Evolutionary conservation across 2,797 vertebrate species (phyloP).

Genomic region (Myotis daubentonii): DNA sequence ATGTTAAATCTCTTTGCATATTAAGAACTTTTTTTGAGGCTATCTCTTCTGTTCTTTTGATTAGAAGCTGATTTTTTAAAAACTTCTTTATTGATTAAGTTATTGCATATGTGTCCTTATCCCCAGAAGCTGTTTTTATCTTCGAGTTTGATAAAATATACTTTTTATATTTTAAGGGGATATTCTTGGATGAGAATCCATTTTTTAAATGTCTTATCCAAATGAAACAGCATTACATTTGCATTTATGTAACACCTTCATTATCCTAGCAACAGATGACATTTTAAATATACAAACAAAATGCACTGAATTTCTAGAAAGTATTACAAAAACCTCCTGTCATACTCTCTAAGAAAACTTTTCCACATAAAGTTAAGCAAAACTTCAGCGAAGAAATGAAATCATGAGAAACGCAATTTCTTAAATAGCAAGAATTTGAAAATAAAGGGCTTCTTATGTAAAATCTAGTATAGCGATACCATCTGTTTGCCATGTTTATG

Average conservation of each 20-base stretch:
- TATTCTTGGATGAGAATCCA: neutral
- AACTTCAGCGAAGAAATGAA: slow-evolving; percentile 13
- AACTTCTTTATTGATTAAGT: too few species aligned
- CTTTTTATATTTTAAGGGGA: neutral
- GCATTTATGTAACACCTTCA: neutral
- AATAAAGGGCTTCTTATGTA: neutral
- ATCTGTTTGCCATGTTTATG: neutral
- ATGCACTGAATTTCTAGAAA: neutral
- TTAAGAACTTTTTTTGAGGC: neutral
- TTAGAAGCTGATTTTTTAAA: neutral
- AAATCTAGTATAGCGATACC: neutral
- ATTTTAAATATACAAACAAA: slow-evolving; percentile 2
- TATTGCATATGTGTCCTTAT: too few species aligned
- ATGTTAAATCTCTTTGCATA: neutral
- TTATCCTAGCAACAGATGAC: neutral
- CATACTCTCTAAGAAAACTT: neutral
- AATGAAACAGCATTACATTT: neutral
- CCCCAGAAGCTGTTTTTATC: too few species aligned
- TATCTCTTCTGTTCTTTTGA: neutral
- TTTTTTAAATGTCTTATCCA: neutral
- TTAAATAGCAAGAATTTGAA: slow-evolving; percentile 10
- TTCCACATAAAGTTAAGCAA: neutral
- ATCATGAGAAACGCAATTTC: neutral
- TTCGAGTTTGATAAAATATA: slow-evolving; percentile 35
- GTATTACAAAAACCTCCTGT: neutral